phyloP scores from a whole-genome alignment of 2,888 invertebrate genomes.

The Nasonia oneida region DNA sequence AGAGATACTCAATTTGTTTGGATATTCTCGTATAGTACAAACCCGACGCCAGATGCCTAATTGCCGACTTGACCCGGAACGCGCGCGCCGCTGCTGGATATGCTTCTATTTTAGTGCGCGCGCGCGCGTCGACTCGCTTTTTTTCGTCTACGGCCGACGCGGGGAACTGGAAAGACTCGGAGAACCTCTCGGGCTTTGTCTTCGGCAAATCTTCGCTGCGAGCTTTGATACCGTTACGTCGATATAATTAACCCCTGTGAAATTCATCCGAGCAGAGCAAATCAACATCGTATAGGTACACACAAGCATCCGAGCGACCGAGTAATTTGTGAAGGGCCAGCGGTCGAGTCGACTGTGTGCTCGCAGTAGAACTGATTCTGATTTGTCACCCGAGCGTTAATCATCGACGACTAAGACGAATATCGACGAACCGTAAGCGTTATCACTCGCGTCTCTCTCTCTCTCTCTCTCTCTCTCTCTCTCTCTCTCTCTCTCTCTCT shows the following conservation, averaged over 20 bases:
- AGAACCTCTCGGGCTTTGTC: not conserved
- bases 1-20: slow-evolving; percentile 70
- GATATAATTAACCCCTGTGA: no score
- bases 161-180: not conserved
- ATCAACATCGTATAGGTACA: not conserved
- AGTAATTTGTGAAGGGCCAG: slow-evolving; percentile 20
- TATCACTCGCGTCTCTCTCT: slow-evolving; percentile 33
- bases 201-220: no score
- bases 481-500: slow-evolving; percentile 21
- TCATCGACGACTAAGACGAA: slow-evolving; percentile 54
- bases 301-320: not conserved
- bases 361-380: slow-evolving; percentile 30
- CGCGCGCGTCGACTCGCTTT: not conserved
- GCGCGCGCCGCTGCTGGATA: not conserved
- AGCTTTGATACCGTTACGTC: no score
- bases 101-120: slow-evolving; percentile 64
- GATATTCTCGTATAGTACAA: slow-evolving; percentile 69
- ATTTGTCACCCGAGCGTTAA: slow-evolving; percentile 48
- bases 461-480: no score
- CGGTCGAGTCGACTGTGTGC: no score
- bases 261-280: not conserved
- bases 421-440: slow-evolving; percentile 41
- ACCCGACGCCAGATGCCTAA: slow-evolving; percentile 66
- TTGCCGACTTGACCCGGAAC: slow-evolving; percentile 66
- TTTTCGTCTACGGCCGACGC: not conserved